Percentiles rank a stretch among this genome's conserved stretches.
Evolutionary conservation across 2,888 invertebrate genomes (phyloP).

Genomic region (Brachyptera putata): DNA sequence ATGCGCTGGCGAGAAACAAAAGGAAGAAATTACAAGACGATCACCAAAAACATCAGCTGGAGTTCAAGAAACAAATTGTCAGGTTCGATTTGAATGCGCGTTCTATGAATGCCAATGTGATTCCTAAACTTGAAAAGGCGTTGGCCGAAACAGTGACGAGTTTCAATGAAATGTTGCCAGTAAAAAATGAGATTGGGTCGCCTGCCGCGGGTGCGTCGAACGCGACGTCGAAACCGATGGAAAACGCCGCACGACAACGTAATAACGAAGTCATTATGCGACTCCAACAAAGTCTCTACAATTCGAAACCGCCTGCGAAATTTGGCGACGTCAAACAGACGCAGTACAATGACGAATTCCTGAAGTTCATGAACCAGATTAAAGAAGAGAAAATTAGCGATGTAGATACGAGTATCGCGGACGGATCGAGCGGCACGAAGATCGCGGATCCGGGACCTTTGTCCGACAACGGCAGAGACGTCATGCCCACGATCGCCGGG

Average conservation of each 20-base stretch:
- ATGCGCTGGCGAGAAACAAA: too few species aligned
- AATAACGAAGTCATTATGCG: background rate
- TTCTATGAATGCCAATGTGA: too few species aligned
- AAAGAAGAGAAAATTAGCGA: background rate
- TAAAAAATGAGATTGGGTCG: background rate
- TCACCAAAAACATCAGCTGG: too few species aligned
- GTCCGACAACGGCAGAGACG: background rate
- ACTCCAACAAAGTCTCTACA: background rate
- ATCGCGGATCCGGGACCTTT: background rate
- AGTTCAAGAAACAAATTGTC: too few species aligned
- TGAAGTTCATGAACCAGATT: slow-evolving; percentile 9
- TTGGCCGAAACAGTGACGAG: background rate
- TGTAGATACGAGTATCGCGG: background rate
- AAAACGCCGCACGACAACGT: background rate
- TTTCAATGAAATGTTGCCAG: background rate
- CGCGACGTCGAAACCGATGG: background rate
- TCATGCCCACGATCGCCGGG: background rate
- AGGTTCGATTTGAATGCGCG: too few species aligned
- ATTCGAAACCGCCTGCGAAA: background rate
- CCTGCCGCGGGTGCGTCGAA: background rate
- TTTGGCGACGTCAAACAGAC: background rate
- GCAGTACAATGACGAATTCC: slow-evolving; percentile 6
- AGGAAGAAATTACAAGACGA: too few species aligned
- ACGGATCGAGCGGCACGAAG: background rate
- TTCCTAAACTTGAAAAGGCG: background rate